Conservation (phyloP, 2,797 vertebrate genomes). For the Rachycentron canadum region DNA sequence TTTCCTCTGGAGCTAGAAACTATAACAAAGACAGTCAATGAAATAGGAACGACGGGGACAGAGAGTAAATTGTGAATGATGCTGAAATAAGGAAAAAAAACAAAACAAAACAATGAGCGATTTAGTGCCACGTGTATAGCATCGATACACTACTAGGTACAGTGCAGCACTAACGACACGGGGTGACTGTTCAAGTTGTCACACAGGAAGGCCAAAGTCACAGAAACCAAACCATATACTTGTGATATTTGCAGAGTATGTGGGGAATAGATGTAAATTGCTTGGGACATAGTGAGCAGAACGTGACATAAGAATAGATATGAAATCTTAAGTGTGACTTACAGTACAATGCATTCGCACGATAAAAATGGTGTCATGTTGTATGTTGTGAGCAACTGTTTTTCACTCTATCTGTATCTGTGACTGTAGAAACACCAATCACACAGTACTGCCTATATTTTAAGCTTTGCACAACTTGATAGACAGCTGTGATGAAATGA, state of each 20-base stretch:
- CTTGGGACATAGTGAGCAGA: background rate
- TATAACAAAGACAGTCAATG: slow-evolving; percentile 53
- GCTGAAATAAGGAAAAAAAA: slow-evolving; percentile 8
- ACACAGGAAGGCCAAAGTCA: background rate
- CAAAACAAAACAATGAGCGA: background rate
- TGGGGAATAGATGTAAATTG: background rate
- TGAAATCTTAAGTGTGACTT: background rate
- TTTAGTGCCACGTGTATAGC: background rate
- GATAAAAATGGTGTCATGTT: background rate
- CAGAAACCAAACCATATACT: background rate
- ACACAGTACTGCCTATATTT: background rate
- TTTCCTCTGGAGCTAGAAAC: slow-evolving; percentile 54
- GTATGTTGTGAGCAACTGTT: background rate
- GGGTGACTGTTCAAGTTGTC: background rate
- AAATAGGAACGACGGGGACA: slow-evolving; percentile 14
- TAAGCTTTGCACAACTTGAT: background rate
- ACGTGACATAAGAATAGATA: background rate
- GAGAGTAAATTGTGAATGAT: background rate
- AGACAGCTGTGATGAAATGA: slow-evolving; percentile 2
- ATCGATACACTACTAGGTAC: background rate
- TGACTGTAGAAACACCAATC: background rate
- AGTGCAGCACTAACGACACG: background rate
- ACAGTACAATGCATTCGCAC: background rate
- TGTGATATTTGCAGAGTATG: background rate
- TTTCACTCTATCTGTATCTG: background rate